These are phyloP conservation scores for Odontamblyopus lacepedii DNA, from an alignment of 2,797 vertebrate genomes.

Conservation along the genomic window DNA sequence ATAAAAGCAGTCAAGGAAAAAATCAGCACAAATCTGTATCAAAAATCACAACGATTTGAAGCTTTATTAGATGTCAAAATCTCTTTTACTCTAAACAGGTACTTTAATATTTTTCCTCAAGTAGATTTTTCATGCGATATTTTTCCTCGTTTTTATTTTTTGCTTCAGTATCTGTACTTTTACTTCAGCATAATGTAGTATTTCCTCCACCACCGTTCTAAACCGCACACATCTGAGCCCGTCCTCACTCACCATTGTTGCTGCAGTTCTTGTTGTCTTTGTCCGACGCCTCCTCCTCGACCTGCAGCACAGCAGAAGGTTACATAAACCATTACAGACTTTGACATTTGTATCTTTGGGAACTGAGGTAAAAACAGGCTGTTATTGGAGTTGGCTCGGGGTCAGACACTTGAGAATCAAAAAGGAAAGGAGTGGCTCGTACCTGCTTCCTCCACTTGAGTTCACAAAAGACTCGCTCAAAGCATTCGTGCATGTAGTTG, in stretches of 20 bases:
- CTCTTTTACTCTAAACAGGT: too few relatives aligned
- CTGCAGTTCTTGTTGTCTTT: slow-evolving; percentile 90
- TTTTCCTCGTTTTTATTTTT: too few relatives aligned
- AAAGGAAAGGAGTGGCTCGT: slow-evolving; percentile 75
- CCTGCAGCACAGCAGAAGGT: slow-evolving; percentile 59
- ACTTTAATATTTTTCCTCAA: too few relatives aligned
- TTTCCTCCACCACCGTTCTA: not conserved
- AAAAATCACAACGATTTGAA: too few relatives aligned
- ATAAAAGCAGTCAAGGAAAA: too few relatives aligned
- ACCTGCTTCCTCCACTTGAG: slow-evolving; percentile 99
- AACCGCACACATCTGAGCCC: not conserved
- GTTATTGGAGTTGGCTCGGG: slow-evolving; percentile 6
- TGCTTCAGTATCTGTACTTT: too few relatives aligned
- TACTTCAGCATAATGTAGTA: too few relatives aligned
- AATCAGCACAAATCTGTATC: too few relatives aligned
- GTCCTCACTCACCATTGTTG: slow-evolving; percentile 78
- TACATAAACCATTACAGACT: slow-evolving; percentile 13
- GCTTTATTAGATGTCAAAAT: too few relatives aligned
- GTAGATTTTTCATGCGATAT: too few relatives aligned
- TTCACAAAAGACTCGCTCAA: slow-evolving; percentile 96
- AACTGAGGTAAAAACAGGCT: slow-evolving; percentile 13
- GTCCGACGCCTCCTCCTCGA: slow-evolving; percentile 87
- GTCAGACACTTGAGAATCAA: slow-evolving; percentile 36
- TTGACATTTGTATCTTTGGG: slow-evolving; percentile 12
- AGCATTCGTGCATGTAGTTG: slow-evolving; percentile 99